Base-by-base conservation (phyloP, 2,113 vertebrate species). In the Amphiprion percula region DNA sequence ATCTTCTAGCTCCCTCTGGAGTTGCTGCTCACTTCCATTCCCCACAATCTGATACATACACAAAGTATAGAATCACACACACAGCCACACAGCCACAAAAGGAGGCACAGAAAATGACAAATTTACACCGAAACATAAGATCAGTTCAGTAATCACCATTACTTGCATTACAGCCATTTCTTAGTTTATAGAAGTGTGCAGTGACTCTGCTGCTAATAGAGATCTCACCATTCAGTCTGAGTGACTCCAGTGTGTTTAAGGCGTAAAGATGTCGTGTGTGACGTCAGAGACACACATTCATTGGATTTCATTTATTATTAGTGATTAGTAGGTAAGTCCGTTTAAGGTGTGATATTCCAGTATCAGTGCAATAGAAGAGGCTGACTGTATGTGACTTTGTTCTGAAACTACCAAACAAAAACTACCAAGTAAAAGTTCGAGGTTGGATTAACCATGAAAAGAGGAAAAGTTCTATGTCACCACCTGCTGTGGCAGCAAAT, bases 11-110 rank as follows among this genome's bases (percentile, higher is more conserved):
- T 99, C 98, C 83, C 95, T 96, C 90, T 96, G 97, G 66, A 99
- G 95, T 93, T 99, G 96, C 94, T 99, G 98, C 72, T 99, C 97
- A 72, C 97, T 99, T 85, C 98, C 98, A 96, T 99, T 99, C 67
- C 98, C 98, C 91, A 98, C 96, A 77, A 99, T 99, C 97, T 99
- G 83, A 74, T 21, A 55, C 7, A 74, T 16, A 52, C 14, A 70
- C 4, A 11, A 69, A 14, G 47, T 21, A 46, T 2, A 60, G 9
- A 49, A 16, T 59, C 47, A 61, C 46, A 44, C 41, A 44, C 41
- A 37, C 1, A 37, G 2, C 21, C 76, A 74, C 65, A 66, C 26
- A 74, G 17, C 63, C 41, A 60, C 12, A 59, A 82, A 54, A 68
- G 24, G 16, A 65, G 62, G 28, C 33, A 79, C 30, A 55, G 17